Conservation (phyloP, 2,797 vertebrate genomes). For the Anguilla anguilla region DNA sequence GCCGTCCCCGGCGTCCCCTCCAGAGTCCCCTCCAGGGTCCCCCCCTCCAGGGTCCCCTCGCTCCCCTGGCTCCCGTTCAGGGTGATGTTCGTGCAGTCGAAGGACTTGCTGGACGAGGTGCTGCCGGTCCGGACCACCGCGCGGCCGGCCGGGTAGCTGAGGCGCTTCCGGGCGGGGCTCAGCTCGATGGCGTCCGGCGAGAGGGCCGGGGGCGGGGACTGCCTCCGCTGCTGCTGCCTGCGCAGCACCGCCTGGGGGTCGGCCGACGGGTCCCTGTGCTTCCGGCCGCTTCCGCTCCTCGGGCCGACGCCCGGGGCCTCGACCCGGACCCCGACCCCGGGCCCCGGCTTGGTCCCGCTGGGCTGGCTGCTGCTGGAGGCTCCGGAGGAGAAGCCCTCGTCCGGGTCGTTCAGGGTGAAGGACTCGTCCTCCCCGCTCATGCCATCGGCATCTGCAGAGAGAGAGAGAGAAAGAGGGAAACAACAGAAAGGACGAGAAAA, state of each 20-base stretch:
- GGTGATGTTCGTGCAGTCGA: conserved; percentile 91
- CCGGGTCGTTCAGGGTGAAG: conserved; percentile 90
- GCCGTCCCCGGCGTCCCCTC: conserved; percentile 64
- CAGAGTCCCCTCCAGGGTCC: conserved; percentile 49
- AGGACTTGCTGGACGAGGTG: conserved; percentile 92
- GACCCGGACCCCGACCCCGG: conserved; percentile 37
- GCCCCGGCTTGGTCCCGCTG: conserved; percentile 75
- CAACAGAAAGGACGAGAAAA: background rate
- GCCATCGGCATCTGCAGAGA: conserved; percentile 79
- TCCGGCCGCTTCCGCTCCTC: conserved; percentile 66
- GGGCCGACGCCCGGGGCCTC: conserved; percentile 72
- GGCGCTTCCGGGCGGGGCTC: conserved; percentile 90
- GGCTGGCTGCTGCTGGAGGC: conserved; percentile 97
- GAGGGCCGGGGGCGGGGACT: conserved; percentile 72
- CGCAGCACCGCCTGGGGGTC: conserved; percentile 57
- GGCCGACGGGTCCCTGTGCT: conserved; percentile 63
- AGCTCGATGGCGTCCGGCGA: conserved; percentile 81
- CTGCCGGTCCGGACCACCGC: conserved; percentile 89
- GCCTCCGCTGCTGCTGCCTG: conserved; percentile 68
- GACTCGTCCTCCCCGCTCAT: conserved; percentile 89
- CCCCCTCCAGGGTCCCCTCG: background rate
- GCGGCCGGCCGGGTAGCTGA: conserved; percentile 84
- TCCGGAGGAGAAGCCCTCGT: conserved; percentile 97
- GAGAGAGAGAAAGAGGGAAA: background rate
- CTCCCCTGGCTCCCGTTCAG: conserved; percentile 57